A percentile compares a stretch with the other conserved stretches of the same genome.
Conservation (phyloP, 1,140 invertebrate genomes). For the Eriocheir sinensis region DNA sequence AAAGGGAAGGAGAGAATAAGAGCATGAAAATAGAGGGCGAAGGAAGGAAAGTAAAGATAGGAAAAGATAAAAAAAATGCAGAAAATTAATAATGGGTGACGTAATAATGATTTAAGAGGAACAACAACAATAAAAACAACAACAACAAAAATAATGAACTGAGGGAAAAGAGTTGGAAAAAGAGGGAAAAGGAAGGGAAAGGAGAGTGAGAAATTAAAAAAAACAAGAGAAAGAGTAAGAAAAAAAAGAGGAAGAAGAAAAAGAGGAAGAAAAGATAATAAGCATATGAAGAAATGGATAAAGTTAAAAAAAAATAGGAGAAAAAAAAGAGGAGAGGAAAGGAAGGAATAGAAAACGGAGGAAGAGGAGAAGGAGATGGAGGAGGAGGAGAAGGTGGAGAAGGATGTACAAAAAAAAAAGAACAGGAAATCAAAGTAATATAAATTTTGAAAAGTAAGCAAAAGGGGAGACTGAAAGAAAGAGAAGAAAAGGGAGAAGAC, state of each 20-base stretch:
- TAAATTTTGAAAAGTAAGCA: too few species aligned
- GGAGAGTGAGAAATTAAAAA: not conserved
- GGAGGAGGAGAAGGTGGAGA: too few species aligned
- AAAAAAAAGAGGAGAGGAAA: too few species aligned
- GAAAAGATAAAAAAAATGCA: not conserved
- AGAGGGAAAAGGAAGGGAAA: not conserved
- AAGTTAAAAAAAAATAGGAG: too few species aligned
- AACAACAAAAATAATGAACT: not conserved
- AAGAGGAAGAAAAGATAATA: not conserved
- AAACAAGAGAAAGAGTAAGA: not conserved
- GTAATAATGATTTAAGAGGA: too few species aligned
- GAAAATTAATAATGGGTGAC: too few species aligned
- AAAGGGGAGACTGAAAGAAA: not conserved
- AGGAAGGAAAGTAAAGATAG: not conserved
- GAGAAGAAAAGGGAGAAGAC: not conserved
- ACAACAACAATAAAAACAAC: too few species aligned
- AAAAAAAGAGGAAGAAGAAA: not conserved
- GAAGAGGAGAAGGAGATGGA: too few species aligned
- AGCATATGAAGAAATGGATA: too few species aligned
- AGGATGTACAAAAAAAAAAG: too few species aligned
- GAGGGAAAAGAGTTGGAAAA: not conserved
- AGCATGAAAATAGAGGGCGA: not conserved
- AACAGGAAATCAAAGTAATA: too few species aligned
- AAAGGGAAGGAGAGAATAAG: conserved; percentile 3
- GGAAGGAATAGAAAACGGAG: too few species aligned